Evolutionary conservation across 2,888 invertebrate genomes (phyloP).

Genomic region (Limnephilus lunatus): DNA sequence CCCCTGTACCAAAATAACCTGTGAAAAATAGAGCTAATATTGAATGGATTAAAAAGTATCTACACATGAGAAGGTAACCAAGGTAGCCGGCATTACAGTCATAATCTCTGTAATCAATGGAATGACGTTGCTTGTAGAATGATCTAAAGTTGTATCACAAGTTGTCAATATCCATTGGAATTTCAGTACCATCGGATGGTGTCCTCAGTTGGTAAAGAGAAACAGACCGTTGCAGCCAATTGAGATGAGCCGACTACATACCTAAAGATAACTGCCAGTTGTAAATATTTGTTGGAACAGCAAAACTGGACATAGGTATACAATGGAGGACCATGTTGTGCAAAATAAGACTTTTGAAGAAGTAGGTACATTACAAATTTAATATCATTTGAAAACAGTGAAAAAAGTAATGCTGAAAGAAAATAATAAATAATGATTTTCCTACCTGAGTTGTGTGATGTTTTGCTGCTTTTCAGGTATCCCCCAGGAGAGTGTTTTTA

Average conservation of each 20-base stretch:
- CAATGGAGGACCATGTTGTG: background rate
- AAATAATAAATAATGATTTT: background rate
- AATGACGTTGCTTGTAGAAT: background rate
- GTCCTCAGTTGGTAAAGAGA: background rate
- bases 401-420: background rate
- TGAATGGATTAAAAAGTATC: background rate
- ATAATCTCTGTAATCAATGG: background rate
- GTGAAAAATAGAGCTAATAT: background rate
- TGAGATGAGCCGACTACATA: no score
- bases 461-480: background rate
- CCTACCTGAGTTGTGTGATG: background rate
- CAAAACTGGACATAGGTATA: background rate
- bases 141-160: no score
- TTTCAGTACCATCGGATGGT: background rate
- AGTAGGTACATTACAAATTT: background rate
- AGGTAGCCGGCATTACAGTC: background rate
- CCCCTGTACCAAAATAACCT: no score
- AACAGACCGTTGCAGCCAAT: background rate
- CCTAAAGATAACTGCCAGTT: no score
- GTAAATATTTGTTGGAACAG: background rate
- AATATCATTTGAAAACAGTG: background rate
- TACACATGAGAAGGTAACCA: background rate
- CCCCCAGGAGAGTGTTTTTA: background rate
- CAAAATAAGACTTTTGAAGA: background rate
- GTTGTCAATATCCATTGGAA: no score